Evolutionary conservation across 1,140 invertebrate species (phyloP).

Genomic region (Acromyrmex heyeri): DNA sequence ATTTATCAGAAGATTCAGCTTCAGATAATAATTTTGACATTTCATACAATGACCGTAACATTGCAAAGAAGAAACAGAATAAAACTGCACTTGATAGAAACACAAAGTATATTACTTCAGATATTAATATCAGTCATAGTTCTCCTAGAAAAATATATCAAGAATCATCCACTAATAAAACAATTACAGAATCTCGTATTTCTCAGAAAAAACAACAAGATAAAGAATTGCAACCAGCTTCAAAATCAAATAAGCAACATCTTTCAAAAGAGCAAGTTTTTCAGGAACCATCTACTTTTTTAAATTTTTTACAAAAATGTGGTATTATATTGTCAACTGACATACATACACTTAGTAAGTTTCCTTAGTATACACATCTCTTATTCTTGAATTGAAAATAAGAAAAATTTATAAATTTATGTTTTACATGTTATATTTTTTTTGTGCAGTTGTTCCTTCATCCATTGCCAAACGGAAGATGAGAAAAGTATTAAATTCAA

Average conservation of each 20-base stretch:
- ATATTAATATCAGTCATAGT: background rate
- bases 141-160: background rate
- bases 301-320: slow-evolving; percentile 74
- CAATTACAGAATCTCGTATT: background rate
- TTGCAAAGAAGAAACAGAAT: slow-evolving; percentile 46
- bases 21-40: slow-evolving; percentile 36
- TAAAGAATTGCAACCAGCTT: background rate
- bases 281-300: slow-evolving; percentile 56
- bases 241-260: background rate
- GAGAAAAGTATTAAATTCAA: slow-evolving; percentile 71
- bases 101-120: background rate
- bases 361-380: background rate
- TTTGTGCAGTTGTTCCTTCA: slow-evolving; percentile 74
- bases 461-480: slow-evolving; percentile 76
- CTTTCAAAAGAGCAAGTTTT: background rate
- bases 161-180: background rate
- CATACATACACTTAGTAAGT: slow-evolving; percentile 76
- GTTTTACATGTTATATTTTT: slow-evolving; percentile 24
- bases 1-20: background rate
- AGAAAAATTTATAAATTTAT: slow-evolving; percentile 10
- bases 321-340: slow-evolving; percentile 74
- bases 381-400: slow-evolving; percentile 2
- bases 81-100: background rate
- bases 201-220: slow-evolving; percentile 18
- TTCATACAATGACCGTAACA: slow-evolving; percentile 31